phyloP scores from a whole-genome alignment of 1,140 invertebrate species.

The Drosophila grimshawi region DNA sequence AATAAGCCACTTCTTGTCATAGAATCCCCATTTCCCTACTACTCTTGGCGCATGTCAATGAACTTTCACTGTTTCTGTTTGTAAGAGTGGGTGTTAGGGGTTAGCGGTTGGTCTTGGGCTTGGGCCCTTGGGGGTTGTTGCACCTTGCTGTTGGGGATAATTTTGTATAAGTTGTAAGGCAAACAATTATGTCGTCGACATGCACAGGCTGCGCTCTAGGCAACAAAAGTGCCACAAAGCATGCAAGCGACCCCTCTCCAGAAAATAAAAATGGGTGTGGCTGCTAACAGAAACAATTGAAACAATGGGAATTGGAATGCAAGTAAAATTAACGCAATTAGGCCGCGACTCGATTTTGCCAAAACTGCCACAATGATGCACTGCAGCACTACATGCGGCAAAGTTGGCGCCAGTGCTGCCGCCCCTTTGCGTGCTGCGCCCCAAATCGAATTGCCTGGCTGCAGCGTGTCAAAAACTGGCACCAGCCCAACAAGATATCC shows the following conservation, averaged over 20 bases:
- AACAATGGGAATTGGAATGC: constrained; percentile 62
- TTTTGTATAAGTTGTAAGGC: constrained; percentile 68
- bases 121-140: constrained; percentile 31
- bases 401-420: constrained; percentile 17
- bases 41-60: constrained; percentile 41
- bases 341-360: constrained; percentile 66
- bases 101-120: background rate
- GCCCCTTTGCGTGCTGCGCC: constrained; percentile 52
- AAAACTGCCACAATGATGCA: constrained; percentile 33
- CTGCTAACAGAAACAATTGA: constrained; percentile 51
- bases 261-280: constrained; percentile 21
- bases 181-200: constrained; percentile 75
- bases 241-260: constrained; percentile 48
- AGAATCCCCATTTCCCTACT: too few relatives aligned
- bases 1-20: too few relatives aligned
- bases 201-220: constrained; percentile 45
- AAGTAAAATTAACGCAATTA: constrained; percentile 79
- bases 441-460: constrained; percentile 70
- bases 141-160: constrained; percentile 46
- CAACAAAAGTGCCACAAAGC: constrained; percentile 68
- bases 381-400: constrained; percentile 38
- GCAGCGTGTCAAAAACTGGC: constrained; percentile 71
- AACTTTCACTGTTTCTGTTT: constrained; percentile 3
- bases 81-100: background rate
- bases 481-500: constrained; percentile 35